Evolutionary conservation across 2,888 invertebrate genomes (phyloP).

Genomic region (Lasioglossum lativentre): DNA sequence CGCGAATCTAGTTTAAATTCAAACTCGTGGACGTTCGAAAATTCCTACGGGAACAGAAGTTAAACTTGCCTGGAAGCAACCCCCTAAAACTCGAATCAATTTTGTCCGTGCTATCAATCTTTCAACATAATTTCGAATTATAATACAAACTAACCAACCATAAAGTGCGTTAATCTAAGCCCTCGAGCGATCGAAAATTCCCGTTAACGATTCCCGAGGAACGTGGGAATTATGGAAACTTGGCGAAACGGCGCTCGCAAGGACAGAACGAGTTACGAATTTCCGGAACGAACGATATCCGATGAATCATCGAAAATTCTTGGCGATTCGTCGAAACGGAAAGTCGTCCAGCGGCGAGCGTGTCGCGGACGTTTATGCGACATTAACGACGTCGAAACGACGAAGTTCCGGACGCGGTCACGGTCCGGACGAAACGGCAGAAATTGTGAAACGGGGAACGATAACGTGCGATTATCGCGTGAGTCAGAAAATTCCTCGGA

Average conservation of each 20-base stretch:
- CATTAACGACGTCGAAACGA: conserved; percentile 32
- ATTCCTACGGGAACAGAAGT: too few species aligned
- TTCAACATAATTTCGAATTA: too few species aligned
- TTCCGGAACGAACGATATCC: background rate
- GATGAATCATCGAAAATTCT: background rate
- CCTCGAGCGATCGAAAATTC: background rate
- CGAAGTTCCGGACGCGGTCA: background rate
- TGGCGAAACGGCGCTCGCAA: background rate
- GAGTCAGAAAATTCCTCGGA: conserved; percentile 29
- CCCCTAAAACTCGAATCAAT: too few species aligned
- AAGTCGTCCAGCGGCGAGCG: background rate
- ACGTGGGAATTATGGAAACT: background rate
- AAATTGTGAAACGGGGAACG: conserved; percentile 16
- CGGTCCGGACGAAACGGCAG: background rate
- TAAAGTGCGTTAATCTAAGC: background rate
- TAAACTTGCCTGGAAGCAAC: too few species aligned
- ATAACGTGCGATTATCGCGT: conserved; percentile 30
- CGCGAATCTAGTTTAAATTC: too few species aligned
- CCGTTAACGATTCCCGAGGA: background rate
- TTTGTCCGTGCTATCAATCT: background rate
- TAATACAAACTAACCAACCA: too few species aligned
- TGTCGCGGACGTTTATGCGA: conserved; percentile 10
- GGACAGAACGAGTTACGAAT: background rate
- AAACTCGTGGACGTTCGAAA: too few species aligned
- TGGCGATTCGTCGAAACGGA: background rate